A percentile compares a stretch with the other conserved stretches of the same genome.
phyloP scores from a whole-genome alignment of 2,888 invertebrate genomes.

The Byasa hedistus region DNA sequence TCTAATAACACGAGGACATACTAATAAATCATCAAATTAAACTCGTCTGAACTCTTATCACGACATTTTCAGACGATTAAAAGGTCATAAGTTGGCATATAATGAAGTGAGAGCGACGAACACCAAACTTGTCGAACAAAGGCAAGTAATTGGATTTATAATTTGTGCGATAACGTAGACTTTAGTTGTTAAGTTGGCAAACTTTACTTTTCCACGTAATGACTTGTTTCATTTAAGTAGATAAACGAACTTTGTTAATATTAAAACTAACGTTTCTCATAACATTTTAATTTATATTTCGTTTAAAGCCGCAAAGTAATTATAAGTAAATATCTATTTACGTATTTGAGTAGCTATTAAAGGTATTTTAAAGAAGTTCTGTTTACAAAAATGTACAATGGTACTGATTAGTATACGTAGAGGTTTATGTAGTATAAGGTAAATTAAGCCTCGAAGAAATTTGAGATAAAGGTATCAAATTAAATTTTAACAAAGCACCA shows the following conservation, averaged over 20 bases:
- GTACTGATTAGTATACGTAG: not conserved
- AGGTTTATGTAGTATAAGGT: slow-evolving; percentile 2
- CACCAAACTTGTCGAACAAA: slow-evolving; percentile 44
- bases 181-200: slow-evolving; percentile 29
- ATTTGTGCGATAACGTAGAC: slow-evolving; percentile 44
- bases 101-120: slow-evolving; percentile 45
- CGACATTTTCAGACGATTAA: slow-evolving; percentile 35
- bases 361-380: not conserved
- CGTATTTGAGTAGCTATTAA: not conserved
- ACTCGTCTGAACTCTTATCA: slow-evolving; percentile 32
- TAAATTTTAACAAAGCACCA: slow-evolving; percentile 75
- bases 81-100: slow-evolving; percentile 38
- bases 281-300: not conserved
- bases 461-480: slow-evolving; percentile 76
- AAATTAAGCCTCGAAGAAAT: slow-evolving; percentile 50
- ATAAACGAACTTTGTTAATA: slow-evolving; percentile 12
- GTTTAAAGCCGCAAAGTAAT: too few relatives aligned
- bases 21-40: slow-evolving; percentile 28
- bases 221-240: slow-evolving; percentile 16
- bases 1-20: slow-evolving; percentile 22
- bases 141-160: slow-evolving; percentile 50
- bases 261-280: not conserved
- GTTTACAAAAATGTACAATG: not conserved
- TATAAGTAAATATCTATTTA: not conserved
- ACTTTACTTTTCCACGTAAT: slow-evolving; percentile 22